Evolutionary conservation across 2,888 invertebrate genomes (phyloP), one percentile per base, ranked within the genome.

Genomic region (Nemapogon koenigi): DNA sequence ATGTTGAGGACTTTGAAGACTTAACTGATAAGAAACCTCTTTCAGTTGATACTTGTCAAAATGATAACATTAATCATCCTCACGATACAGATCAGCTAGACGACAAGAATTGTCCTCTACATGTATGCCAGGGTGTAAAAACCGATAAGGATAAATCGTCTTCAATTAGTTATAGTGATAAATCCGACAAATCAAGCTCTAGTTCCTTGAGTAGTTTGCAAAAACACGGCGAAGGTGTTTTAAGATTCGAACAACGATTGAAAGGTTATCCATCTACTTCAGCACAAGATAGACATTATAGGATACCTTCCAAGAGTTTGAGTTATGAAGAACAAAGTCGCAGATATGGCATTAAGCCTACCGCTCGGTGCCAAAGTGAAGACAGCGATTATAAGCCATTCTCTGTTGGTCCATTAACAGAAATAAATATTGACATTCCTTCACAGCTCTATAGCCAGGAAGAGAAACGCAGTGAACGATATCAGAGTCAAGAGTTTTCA

Each of bases 401-500:
- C 43, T 61, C 61, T 42, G 63, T 59, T 6, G 64, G 72, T 31
- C 81, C 82, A 4, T 73, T 79, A 44, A 73, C 73, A 1, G 79
- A 80, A 48, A 73, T 84, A 40, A 81, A 83, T 27, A 84, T 84
- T 40, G 82, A 78, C 46, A 72, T 76, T 59, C 78, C 79, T 10
- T 79, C 79, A 17, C 70, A 83, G 35, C 62, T 85, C 6, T 85
- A 85, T 49, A 81, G 83, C 31, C 83, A 82, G 50, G 83, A 79
- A 56, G 85, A 85, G 48, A 85, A 85, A 50, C 71, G 84, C 28
- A 83, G 83, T 14, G 83, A 83, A 52, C 80, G 85, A 2, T 85
- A 85, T 54, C 85, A 84, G 58, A 85, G 85, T 46, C 85, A 85
- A 60, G 85, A 85, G 47, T 85, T 85, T 57, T 79, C 84, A 1